These are phyloP conservation scores for Cuniculus paca DNA, from an alignment of 2,797 vertebrate species.

Conservation along the genomic window DNA sequence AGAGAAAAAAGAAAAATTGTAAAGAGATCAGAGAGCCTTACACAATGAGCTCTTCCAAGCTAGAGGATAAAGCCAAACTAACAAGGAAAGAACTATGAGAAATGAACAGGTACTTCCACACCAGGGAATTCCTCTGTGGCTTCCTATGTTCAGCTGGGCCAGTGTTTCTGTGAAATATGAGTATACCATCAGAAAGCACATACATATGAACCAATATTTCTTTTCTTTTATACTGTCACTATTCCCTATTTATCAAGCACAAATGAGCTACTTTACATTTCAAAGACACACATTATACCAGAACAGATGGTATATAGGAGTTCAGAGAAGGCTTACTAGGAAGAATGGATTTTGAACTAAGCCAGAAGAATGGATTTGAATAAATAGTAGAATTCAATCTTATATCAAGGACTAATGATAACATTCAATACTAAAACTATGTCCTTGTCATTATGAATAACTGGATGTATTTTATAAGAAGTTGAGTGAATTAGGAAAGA, in stretches of 20 bases:
- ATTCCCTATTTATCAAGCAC: slow-evolving; percentile 48
- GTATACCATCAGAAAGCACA: not conserved
- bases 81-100: not conserved
- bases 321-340: not conserved
- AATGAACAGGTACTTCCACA: not conserved
- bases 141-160: not conserved
- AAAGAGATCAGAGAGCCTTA: not conserved
- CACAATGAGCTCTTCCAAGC: not conserved
- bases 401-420: not conserved
- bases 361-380: not conserved
- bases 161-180: not conserved
- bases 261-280: slow-evolving; percentile 36
- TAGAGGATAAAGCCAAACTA: not conserved
- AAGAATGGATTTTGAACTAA: not conserved
- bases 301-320: slow-evolving; percentile 28
- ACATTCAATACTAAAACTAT: not conserved
- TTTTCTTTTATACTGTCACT: not conserved
- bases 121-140: fast-evolving
- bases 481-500: not conserved
- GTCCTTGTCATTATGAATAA: not conserved
- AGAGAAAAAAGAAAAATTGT: not conserved
- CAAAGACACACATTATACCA: not conserved
- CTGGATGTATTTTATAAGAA: not conserved
- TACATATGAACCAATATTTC: not conserved
- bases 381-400: slow-evolving; percentile 23